These are phyloP conservation scores for Lutjanus argentimaculatus DNA, from an alignment of 2,797 vertebrate genomes.

Conservation along the genomic window DNA sequence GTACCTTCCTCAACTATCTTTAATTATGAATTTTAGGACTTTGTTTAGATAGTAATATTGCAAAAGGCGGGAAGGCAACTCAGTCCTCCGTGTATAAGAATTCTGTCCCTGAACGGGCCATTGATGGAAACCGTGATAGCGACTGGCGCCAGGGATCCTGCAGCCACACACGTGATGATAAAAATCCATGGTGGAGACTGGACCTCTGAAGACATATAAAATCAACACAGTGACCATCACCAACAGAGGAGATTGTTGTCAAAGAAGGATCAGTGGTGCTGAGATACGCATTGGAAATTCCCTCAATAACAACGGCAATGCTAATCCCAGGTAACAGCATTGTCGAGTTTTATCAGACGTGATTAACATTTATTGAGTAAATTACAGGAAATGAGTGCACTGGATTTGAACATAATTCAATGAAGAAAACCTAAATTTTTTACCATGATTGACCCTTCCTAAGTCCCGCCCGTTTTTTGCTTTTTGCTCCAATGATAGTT, in stretches of 20 bases:
- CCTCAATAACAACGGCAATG: slow-evolving; percentile 17
- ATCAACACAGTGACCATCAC: slow-evolving; percentile 43
- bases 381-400: no score
- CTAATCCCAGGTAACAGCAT: slow-evolving; percentile 8
- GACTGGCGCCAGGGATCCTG: neutral
- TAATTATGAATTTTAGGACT: no score
- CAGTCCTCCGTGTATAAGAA: neutral
- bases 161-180: neutral
- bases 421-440: no score
- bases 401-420: no score
- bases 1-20: no score
- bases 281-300: slow-evolving; percentile 37
- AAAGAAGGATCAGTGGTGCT: neutral
- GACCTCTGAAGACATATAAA: slow-evolving; percentile 17
- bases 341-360: neutral
- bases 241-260: slow-evolving; percentile 35
- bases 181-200: slow-evolving; percentile 22
- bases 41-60: no score
- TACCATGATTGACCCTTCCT: no score
- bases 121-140: slow-evolving; percentile 18
- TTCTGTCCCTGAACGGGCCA: neutral
- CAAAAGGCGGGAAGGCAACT: slow-evolving; percentile 10
- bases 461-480: no score
- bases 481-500: no score
- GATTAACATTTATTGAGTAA: neutral